Evolutionary conservation across 2,888 invertebrate genomes (phyloP), one percentile per base, ranked within the genome.

Genomic region (Campaea margaritaria): DNA sequence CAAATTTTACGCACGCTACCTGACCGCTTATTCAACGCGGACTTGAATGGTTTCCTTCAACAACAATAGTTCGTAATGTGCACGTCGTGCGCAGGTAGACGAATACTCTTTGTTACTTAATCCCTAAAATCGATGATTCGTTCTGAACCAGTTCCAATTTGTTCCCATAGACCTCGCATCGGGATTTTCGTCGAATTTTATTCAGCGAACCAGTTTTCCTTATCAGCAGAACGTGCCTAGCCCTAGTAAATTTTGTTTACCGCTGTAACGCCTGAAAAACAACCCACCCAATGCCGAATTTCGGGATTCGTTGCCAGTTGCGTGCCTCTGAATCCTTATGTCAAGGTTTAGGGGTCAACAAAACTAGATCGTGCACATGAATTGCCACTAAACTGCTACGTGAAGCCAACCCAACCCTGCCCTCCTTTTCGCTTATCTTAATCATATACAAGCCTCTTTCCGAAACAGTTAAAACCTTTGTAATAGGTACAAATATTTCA

Each of bases 1-100:
- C 85, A 81, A 85, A 86, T 87, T 89, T 86, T 87, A 88, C 86
- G 85, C 86, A 87, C 83, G 85, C 87, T 91, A 90, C 90, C 91
- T 91, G 90, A 83, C 78, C 81, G 81, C 79, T 80, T 84, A 83
- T 85, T 84, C 80, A 83, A 83, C 79, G 75, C 76, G 75, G 73
- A 73, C 77, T 85, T 86, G 82, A 86, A 87, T 86, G 86, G 86
- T 82, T 89, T 88, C 89, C 79, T 81, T 76, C 78, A 74, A 80
- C 75, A 78, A 84, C 86, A 85, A 87, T 83, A 79, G 81, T 77
- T 78, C 64, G 78, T 81, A 78, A 77, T 74, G 68, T 74, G 72
- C 75, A 68, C 74, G 70, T 69, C 73, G 76, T 75, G 70, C 62
- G 74, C 90, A 89, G 90, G 89, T 90, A 90, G 81, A 78, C 62